These are phyloP conservation scores for Leucophenga maculata DNA, from an alignment of 2,888 invertebrate genomes.

Conservation along the genomic window DNA sequence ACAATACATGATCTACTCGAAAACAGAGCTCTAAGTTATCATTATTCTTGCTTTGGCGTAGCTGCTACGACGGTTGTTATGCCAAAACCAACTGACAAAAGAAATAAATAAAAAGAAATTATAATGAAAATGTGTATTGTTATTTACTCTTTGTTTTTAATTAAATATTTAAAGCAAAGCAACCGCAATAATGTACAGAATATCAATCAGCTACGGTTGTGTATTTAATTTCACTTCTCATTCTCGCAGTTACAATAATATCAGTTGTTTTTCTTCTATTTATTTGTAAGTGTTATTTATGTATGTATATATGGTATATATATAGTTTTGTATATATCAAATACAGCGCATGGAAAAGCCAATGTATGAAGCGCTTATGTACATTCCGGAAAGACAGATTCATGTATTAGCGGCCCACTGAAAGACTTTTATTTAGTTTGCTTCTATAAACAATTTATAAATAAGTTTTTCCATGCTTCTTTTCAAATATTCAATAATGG, in stretches of 20 bases:
- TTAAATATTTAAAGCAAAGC: conserved; percentile 9
- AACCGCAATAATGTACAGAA: background rate
- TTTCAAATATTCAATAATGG: conserved; percentile 15
- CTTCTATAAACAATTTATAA: no score
- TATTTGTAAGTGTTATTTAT: no score
- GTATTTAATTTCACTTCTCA: background rate
- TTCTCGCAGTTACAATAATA: background rate
- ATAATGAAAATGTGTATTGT: background rate
- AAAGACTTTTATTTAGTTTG: no score
- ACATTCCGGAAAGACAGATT: no score
- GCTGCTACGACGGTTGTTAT: background rate
- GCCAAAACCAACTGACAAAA: background rate
- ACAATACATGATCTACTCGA: no score
- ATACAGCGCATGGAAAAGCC: no score
- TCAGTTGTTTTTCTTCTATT: background rate
- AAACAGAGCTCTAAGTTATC: background rate
- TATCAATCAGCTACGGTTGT: background rate
- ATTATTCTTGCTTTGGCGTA: background rate
- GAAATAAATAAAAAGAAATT: background rate
- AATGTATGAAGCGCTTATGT: no score
- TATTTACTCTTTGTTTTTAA: background rate
- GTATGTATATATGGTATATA: background rate
- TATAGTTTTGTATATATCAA: conserved; percentile 4
- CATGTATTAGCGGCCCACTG: no score
- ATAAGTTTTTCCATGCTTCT: no score